Evolutionary conservation across 2,113 vertebrate genomes (phyloP), one percentile per base, ranked within the genome.

Genomic region (Bubalus kerabau): DNA sequence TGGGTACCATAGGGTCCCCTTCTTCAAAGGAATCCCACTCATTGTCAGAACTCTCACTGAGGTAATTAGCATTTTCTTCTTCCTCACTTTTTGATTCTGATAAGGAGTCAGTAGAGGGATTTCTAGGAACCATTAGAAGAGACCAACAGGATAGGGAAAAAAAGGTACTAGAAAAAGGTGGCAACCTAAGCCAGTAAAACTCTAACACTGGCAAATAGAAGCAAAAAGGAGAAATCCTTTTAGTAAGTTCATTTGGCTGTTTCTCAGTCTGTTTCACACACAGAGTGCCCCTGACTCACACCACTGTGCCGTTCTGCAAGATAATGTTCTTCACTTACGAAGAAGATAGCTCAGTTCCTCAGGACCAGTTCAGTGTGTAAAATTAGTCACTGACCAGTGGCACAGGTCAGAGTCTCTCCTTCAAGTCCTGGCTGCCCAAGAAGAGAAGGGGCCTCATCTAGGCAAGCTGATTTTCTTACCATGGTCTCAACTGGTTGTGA

Each of bases 21-120:
- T 95, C 97, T 96, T 97, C 80, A 59, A 62, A 97, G 87, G 90
- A 98, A 81, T 94, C 30, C 40, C 94, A 97, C 19, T 91, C 67
- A 89, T 94, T 81, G 36, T 81, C 82, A 85, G 89, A 96, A 62
- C 46, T 92, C 40, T 67, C 80, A 80, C 52, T 92, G 23, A 91
- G 40, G 36, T 92, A 89, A 50, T 48, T 36, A 56, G 32, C 1
- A 0, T 28, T 94, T 85, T 90, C 94, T 84, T 97, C 92, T 50
- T 94, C 95, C 30, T 96, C 94, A 94, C 67, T 94, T 67, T 97
- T 88, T 94, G 93, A 90, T 60, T 97, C 95, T 94, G 94, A 64
- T 54, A 94, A 84, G 6, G 17, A 91, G 17, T 80, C 74, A 94
- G 94, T 80, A 96, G 95, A 97, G 28, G 93, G 94, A 88, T 87